Conservation (phyloP, 2,113 vertebrate species). For the Tupaia chinensis region DNA sequence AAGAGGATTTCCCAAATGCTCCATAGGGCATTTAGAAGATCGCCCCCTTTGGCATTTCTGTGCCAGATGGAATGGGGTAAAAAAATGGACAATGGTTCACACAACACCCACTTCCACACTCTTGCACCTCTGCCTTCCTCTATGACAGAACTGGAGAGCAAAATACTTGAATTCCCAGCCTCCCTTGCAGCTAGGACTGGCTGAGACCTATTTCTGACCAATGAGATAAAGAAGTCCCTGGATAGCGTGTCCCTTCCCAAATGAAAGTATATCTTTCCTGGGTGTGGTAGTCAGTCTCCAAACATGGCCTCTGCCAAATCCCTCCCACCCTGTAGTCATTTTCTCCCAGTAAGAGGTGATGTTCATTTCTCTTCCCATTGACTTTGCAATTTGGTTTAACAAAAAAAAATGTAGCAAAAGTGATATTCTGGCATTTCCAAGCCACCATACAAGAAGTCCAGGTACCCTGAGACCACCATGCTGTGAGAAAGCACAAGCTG, state of each 20-base stretch:
- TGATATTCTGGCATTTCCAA: slow-evolving; percentile 16
- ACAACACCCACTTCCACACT: not conserved
- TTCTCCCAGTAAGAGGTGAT: not conserved
- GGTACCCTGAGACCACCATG: not conserved
- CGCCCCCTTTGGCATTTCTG: not conserved
- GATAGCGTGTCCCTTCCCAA: not conserved
- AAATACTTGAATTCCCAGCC: not conserved
- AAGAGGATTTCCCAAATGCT: not conserved
- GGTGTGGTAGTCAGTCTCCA: not conserved
- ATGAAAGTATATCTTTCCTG: not conserved
- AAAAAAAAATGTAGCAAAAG: slow-evolving; percentile 15
- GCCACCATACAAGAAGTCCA: not conserved
- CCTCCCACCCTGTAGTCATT: not conserved
- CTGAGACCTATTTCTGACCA: not conserved
- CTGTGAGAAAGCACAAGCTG: not conserved
- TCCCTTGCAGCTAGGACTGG: not conserved
- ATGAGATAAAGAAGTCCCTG: not conserved
- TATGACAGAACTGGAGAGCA: not conserved
- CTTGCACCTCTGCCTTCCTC: not conserved
- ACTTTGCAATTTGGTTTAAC: not conserved
- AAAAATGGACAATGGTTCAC: not conserved
- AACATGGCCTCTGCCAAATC: slow-evolving; percentile 22
- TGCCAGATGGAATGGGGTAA: not conserved
- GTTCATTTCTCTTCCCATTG: slow-evolving; percentile 1
- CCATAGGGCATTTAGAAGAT: not conserved